A percentile compares a stretch with the other conserved stretches of the same genome.
Evolutionary conservation across 2,113 vertebrate species (phyloP).

Genomic region (Tragulus kanchil): DNA sequence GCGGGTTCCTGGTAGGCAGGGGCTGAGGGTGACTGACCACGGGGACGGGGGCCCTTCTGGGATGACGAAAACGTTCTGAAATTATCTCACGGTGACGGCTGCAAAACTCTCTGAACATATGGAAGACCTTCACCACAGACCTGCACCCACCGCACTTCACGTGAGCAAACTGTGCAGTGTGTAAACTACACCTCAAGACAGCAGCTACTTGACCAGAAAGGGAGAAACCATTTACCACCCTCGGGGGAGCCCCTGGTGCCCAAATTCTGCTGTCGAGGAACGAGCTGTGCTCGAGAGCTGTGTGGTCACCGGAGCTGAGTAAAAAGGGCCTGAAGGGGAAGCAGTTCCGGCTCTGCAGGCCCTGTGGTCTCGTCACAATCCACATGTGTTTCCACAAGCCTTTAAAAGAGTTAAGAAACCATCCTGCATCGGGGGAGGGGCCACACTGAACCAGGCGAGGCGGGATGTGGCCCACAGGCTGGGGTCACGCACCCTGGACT

Average conservation of each 20-base stretch:
- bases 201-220: neutral
- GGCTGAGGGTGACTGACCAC: neutral
- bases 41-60: neutral
- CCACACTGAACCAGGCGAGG: neutral
- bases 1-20: neutral
- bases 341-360: neutral
- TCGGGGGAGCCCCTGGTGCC: neutral
- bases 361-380: neutral
- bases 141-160: neutral
- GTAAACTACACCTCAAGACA: neutral
- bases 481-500: neutral
- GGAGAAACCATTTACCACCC: neutral
- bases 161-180: neutral
- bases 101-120: neutral
- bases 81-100: neutral
- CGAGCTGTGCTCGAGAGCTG: neutral
- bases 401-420: neutral
- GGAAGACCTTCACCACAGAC: neutral
- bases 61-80: neutral
- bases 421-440: fast-evolving
- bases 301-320: neutral
- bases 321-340: neutral
- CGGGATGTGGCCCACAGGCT: neutral
- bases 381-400: neutral
- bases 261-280: neutral